Base-by-base conservation (phyloP, 2,113 vertebrate species). In the Apus apus region DNA sequence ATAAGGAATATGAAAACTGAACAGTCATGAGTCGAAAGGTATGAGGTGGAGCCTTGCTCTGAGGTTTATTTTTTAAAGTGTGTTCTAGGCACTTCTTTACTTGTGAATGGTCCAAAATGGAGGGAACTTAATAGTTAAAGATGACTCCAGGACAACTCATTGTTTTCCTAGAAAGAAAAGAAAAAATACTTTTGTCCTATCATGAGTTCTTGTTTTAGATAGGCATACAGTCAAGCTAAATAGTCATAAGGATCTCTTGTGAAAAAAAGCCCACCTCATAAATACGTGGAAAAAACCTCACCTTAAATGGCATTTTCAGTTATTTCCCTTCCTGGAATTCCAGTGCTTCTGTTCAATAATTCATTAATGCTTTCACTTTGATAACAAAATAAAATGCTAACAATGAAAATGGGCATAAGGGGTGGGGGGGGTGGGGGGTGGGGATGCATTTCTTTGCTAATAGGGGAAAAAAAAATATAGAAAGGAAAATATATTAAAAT, bases 1-100 rank as follows among this genome's bases (percentile, higher is more conserved):
- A 94, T 94, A 94, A 32, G 1, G 72, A 94, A 95, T 93, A 68
- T 51, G 87, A 96, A 90, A 89, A 76, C 76, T 77, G 60, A 91
- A 54, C 40, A 25, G 25, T 51, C 93, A 62, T 60, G 22, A 71
- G 32, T 83, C 4, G 71, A 92, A 90, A 94, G 58, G 30, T 48
- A 50, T 56, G 45, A 76, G 23, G 10, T 70, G 19, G 12, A 71
- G 23, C 2, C 62, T 50, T 88, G n/a, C 54, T 76, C n/a, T 58
- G 67, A 86, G 9, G 27, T 43, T 90, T 89, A 53, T 82, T 87
- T 20, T 73, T 85, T 58, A 73, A 53, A 79, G 34, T 57, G 61
- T 38, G 9, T 17, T 83, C 21, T 90, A 11, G 29, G 27, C 83
- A 70, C 20, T 68, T 62, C 14, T 18, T 45, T 65, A 73, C 8